A percentile compares a stretch with the other conserved stretches of the same genome.
Evolutionary conservation across 2,888 invertebrate genomes (phyloP).

Genomic region (Gasteruption jaculator): DNA sequence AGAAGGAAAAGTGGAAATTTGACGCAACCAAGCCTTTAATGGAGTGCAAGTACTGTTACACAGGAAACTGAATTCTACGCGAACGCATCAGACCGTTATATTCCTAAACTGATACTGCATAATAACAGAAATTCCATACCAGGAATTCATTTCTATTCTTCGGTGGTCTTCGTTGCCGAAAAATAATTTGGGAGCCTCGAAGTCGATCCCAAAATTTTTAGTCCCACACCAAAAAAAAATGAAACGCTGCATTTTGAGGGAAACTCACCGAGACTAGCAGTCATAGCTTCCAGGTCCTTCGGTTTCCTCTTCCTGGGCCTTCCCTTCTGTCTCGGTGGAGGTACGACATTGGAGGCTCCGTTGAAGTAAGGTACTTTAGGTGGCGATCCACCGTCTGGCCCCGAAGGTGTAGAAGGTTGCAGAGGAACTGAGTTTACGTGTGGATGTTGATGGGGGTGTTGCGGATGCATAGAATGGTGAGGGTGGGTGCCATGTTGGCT

Average conservation of each 20-base stretch:
- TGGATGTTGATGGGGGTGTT: conserved; percentile 53
- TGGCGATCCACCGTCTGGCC: conserved; percentile 47
- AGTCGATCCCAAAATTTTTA: too few relatives aligned
- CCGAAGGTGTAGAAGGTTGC: conserved; percentile 59
- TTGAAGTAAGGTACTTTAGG: conserved; percentile 58
- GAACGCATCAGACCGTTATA: too few relatives aligned
- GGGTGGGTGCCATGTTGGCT: conserved; percentile 42
- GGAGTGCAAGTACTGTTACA: too few relatives aligned
- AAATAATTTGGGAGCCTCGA: conserved; percentile 4
- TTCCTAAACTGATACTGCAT: too few relatives aligned
- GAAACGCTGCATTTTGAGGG: too few relatives aligned
- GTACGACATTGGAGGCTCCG: conserved; percentile 54
- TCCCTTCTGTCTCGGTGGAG: conserved; percentile 81
- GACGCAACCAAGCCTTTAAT: too few relatives aligned
- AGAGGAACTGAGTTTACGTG: conserved; percentile 51
- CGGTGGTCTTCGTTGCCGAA: neutral
- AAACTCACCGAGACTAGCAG: conserved; percentile 76
- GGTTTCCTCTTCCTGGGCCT: conserved; percentile 90
- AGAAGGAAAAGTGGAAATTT: too few relatives aligned
- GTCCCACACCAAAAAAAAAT: too few relatives aligned
- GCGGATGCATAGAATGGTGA: conserved; percentile 40
- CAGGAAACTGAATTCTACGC: too few relatives aligned
- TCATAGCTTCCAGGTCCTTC: conserved; percentile 82
- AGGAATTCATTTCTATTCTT: neutral
- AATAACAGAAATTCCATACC: conserved; percentile 10